Evolutionary conservation across 2,888 invertebrate genomes (phyloP).

Genomic region (Andrena dorsata): DNA sequence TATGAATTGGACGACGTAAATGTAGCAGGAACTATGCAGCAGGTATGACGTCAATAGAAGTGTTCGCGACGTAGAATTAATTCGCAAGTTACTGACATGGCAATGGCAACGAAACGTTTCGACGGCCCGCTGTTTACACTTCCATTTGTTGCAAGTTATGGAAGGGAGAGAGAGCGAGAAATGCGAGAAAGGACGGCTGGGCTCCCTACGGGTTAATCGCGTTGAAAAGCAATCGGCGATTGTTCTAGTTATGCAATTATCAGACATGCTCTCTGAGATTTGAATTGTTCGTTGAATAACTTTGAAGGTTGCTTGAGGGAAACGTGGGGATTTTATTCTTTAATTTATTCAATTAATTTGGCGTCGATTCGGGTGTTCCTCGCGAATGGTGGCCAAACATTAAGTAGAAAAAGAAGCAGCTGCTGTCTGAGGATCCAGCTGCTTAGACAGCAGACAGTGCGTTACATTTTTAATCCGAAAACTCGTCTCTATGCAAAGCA

Average conservation of each 20-base stretch:
- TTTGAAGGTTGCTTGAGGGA: slow-evolving; percentile 25
- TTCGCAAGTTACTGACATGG: slow-evolving; percentile 2
- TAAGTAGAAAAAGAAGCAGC: slow-evolving; percentile 11
- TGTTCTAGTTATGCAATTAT: slow-evolving; percentile 67
- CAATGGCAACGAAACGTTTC: slow-evolving; percentile 14
- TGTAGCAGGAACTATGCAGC: neutral
- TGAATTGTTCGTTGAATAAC: slow-evolving; percentile 47
- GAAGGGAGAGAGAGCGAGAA: slow-evolving; percentile 1
- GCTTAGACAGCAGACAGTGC: slow-evolving; percentile 12
- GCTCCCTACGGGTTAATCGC: slow-evolving; percentile 42
- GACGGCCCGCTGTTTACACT: slow-evolving; percentile 21
- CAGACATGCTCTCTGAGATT: slow-evolving; percentile 19
- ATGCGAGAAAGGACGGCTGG: neutral
- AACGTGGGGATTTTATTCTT: neutral
- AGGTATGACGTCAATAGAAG: neutral
- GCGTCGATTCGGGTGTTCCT: neutral
- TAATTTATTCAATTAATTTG: neutral
- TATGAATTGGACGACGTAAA: neutral
- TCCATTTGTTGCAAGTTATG: neutral
- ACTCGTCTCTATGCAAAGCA: slow-evolving; percentile 75
- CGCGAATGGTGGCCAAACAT: neutral
- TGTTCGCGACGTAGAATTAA: slow-evolving; percentile 1
- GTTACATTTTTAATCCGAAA: slow-evolving; percentile 71
- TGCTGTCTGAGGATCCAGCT: neutral
- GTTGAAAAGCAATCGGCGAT: slow-evolving; percentile 53